Conservation (phyloP, 1,140 invertebrate genomes). For the Oryzaephilus surinamensis region DNA sequence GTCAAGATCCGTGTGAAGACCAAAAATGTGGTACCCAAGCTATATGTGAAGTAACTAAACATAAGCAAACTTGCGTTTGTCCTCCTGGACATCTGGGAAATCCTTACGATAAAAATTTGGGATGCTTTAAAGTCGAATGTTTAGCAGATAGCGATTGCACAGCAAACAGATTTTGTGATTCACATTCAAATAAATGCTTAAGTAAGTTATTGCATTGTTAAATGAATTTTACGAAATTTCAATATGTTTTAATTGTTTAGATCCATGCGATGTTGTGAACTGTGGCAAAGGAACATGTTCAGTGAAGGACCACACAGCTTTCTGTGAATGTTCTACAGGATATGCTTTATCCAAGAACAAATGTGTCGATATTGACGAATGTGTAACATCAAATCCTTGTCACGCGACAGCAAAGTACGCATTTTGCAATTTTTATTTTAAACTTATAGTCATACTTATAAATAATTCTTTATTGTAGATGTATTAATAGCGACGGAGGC, state of each 20-base stretch:
- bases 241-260: constrained; percentile 33
- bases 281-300: constrained; percentile 66
- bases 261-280: constrained; percentile 61
- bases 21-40: constrained; percentile 62
- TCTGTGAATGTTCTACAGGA: constrained; percentile 66
- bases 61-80: constrained; percentile 59
- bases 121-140: constrained; percentile 79
- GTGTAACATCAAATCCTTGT: constrained; percentile 58
- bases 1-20: constrained; percentile 61
- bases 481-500: constrained; percentile 65
- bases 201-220: constrained; percentile 40
- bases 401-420: constrained; percentile 58
- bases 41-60: constrained; percentile 58
- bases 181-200: constrained; percentile 62
- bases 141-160: constrained; percentile 63
- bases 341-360: constrained; percentile 54
- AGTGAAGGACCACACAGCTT: constrained; percentile 54
- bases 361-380: constrained; percentile 78
- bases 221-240: constrained; percentile 5
- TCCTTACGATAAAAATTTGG: constrained; percentile 55
- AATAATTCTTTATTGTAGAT: constrained; percentile 36
- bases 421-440: background rate
- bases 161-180: constrained; percentile 61
- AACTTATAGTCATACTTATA: background rate
- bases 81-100: constrained; percentile 71